Evolutionary conservation across 2,888 invertebrate genomes (phyloP), one percentile per base, ranked within the genome.

Genomic region (Lydus trimaculatus): DNA sequence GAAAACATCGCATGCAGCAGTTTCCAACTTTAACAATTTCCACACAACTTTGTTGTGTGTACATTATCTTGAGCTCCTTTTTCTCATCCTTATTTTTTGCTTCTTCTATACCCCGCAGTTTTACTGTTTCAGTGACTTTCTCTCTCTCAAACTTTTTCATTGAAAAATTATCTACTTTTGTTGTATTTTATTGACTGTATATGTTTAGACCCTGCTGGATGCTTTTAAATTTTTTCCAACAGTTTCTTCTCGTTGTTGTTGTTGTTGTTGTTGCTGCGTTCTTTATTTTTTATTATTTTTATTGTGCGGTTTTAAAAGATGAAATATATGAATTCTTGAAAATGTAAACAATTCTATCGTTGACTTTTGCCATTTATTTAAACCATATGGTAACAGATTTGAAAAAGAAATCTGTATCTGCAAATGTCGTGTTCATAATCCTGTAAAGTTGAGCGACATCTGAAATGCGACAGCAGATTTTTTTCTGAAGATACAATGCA

Each of bases 1-100:
- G 80, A 78, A 80, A 80, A 80, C 79, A 79, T 80, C 78, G 77
- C 78, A 78, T 76, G 80, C 78, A 79, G 80, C 79, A 81, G 79
- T 80, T 80, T 78, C 78, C 71, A 81, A 80, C 80, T 81, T 80
- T 78, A 78, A 80, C 79, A 79, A 79, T 80, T 80, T 80, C 79
- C 75, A 78, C 75, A 74, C 74, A 80, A 80, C 76, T 77, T 78
- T 76, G 75, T 75, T 75, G 77, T 78, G 77, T 78, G 74, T 77
- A 77, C 74, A 78, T 78, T 78, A 75, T 73, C 73, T 72, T 58
- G 65, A 72, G 71, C 56, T 72, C 69, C 66, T 59, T 66, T 63
- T 65, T 60, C 65, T 64, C 63, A 59, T 31, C 65, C 66, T 64
- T 64, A 64, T 66, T 63, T 48, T 65, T 68, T 69, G 58, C 56